phyloP scores from a whole-genome alignment of 2,888 invertebrate species.

The Lepidocyrtinus sp. region DNA sequence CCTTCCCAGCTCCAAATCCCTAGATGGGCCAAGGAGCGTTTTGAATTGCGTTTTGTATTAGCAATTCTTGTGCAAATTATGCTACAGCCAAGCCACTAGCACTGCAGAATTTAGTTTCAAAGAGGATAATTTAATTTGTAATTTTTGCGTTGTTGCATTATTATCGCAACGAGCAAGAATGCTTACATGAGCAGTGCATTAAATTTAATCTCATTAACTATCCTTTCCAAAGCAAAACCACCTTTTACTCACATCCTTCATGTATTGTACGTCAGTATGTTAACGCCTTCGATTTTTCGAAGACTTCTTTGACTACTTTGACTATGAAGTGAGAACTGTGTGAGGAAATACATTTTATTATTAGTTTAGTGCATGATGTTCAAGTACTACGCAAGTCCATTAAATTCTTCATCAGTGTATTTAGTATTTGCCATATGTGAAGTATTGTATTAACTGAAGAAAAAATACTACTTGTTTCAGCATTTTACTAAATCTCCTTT shows the following conservation, averaged over 20 bases:
- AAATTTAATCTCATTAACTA: slow-evolving; percentile 1
- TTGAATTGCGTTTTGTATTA: no score
- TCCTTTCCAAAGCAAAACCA: no score
- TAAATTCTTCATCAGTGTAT: neutral
- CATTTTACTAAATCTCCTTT: slow-evolving; percentile 7
- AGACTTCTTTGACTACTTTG: neutral
- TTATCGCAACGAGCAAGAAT: neutral
- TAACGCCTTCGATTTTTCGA: no score
- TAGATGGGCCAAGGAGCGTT: no score
- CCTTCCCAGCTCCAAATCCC: no score
- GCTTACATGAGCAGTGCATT: slow-evolving; percentile 10
- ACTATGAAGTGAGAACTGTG: slow-evolving; percentile 10
- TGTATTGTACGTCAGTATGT: no score
- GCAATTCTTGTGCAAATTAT: no score
- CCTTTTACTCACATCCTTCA: no score
- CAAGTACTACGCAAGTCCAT: neutral
- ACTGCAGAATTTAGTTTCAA: neutral
- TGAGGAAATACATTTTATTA: slow-evolving; percentile 2
- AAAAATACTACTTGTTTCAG: neutral
- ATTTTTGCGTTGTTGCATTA: slow-evolving; percentile 10
- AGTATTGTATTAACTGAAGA: neutral
- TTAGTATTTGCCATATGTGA: neutral
- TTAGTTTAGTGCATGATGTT: neutral
- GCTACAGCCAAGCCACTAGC: no score
- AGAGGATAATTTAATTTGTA: neutral